A percentile compares a stretch with the other conserved stretches of the same genome.
These are phyloP conservation scores for Hemithea aestivaria DNA, from an alignment of 2,888 invertebrate species.

Conservation along the genomic window DNA sequence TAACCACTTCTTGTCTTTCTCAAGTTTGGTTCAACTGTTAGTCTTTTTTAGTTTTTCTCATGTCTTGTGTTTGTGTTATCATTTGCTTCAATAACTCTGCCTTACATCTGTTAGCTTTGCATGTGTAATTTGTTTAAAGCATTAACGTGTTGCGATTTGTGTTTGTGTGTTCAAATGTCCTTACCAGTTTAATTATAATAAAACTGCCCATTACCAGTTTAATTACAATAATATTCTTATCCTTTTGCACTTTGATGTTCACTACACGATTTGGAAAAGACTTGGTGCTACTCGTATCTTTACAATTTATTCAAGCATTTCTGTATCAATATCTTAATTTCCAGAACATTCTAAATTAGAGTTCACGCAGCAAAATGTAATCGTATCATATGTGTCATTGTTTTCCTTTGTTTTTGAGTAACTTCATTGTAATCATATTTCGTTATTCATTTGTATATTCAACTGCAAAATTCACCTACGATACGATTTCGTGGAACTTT, in stretches of 20 bases:
- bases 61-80: constrained; percentile 14
- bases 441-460: too few species aligned
- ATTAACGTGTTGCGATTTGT: constrained; percentile 70
- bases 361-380: too few species aligned
- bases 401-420: too few species aligned
- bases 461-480: too few species aligned
- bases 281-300: too few species aligned
- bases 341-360: too few species aligned
- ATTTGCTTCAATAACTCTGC: constrained; percentile 21
- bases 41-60: constrained; percentile 1
- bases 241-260: constrained; percentile 16
- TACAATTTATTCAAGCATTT: too few species aligned
- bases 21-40: background rate
- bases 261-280: constrained; percentile 13
- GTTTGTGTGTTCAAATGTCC: constrained; percentile 67
- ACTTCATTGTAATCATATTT: too few species aligned
- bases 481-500: too few species aligned
- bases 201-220: background rate
- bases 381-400: too few species aligned
- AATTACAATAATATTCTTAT: constrained; percentile 7
- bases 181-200: constrained; percentile 20
- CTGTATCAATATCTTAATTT: too few species aligned
- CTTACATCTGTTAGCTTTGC: constrained; percentile 39
- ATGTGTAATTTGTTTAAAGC: constrained; percentile 51
- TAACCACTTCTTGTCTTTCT: too few species aligned